phyloP scores from a whole-genome alignment of 1,140 invertebrate genomes.

The Apis mellifera region DNA sequence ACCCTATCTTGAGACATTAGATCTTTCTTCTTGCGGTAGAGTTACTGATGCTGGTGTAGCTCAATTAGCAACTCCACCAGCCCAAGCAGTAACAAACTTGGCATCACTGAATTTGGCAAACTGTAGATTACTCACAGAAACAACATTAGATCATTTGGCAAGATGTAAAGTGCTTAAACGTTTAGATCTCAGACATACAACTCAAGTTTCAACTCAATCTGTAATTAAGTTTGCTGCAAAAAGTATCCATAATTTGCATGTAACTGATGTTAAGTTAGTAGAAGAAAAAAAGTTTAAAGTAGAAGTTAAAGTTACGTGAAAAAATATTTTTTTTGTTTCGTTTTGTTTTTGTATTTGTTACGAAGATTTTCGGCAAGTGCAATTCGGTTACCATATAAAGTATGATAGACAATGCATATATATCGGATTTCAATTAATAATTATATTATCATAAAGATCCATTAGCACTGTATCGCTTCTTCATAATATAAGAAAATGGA shows the following conservation, averaged over 20 bases:
- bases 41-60: conserved; percentile 95
- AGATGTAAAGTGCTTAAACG: conserved; percentile 85
- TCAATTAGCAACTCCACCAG: conserved; percentile 87
- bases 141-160: conserved; percentile 89
- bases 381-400: conserved; percentile 47
- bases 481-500: conserved; percentile 47
- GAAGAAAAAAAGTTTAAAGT: conserved; percentile 78
- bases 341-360: neutral
- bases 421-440: conserved; percentile 18
- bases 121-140: conserved; percentile 91
- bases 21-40: conserved; percentile 92
- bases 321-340: conserved; percentile 36
- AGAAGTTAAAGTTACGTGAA: conserved; percentile 57
- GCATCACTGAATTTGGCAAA: conserved; percentile 89
- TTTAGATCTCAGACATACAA: conserved; percentile 89
- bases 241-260: conserved; percentile 87
- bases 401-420: conserved; percentile 18
- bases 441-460: conserved; percentile 54
- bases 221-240: conserved; percentile 91
- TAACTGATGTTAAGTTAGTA: conserved; percentile 88
- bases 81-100: conserved; percentile 83
- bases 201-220: conserved; percentile 88
- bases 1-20: conserved; percentile 87
- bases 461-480: conserved; percentile 28
- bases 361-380: conserved; percentile 42